Evolutionary conservation across 2,113 vertebrate genomes (phyloP).

Genomic region (Pollachius pollachius): DNA sequence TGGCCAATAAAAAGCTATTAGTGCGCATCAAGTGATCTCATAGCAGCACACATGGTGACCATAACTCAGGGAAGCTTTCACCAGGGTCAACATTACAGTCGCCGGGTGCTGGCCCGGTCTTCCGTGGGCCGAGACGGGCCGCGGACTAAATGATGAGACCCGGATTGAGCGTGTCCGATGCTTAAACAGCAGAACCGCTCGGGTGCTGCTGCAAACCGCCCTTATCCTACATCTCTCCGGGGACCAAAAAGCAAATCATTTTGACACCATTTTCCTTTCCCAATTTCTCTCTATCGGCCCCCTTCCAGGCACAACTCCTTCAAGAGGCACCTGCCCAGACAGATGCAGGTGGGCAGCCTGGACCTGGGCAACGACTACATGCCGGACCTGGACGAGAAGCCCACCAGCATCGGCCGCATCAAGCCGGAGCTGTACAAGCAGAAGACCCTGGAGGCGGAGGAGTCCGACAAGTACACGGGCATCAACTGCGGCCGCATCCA

Average conservation of each 20-base stretch:
- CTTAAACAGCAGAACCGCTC: too few relatives aligned
- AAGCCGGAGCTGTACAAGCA: conserved; percentile 94
- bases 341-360: conserved; percentile 91
- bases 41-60: neutral
- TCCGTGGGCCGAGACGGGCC: too few relatives aligned
- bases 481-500: conserved; percentile 94
- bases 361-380: conserved; percentile 82
- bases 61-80: neutral
- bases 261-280: neutral
- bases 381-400: conserved; percentile 77
- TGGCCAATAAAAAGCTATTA: too few relatives aligned
- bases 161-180: too few relatives aligned
- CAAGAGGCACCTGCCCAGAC: conserved; percentile 89
- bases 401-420: conserved; percentile 90
- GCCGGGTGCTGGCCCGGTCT: too few relatives aligned
- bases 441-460: conserved; percentile 83
- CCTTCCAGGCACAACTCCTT: conserved; percentile 88
- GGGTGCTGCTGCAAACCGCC: too few relatives aligned
- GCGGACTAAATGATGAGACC: too few relatives aligned
- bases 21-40: neutral
- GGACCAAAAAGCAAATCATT: neutral
- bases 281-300: neutral
- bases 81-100: neutral
- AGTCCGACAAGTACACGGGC: conserved; percentile 78
- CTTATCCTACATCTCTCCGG: neutral